phyloP scores from a whole-genome alignment of 2,888 invertebrate species.

The Macrosiphum euphorbiae region DNA sequence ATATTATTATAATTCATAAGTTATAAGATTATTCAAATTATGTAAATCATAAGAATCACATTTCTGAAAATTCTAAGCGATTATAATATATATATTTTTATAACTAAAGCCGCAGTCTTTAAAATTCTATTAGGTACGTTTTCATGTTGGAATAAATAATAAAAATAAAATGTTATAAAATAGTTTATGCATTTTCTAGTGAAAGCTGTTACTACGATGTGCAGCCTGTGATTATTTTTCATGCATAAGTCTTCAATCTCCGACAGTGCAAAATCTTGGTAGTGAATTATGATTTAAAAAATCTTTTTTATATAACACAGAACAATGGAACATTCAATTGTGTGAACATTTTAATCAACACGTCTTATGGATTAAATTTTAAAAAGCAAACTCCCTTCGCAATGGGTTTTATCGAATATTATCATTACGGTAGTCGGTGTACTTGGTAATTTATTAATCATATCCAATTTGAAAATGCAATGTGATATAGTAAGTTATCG shows the following conservation, averaged over 20 bases:
- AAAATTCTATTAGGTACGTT: not conserved
- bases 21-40: not conserved
- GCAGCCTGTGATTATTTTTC: not conserved
- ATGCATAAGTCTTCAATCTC: not conserved
- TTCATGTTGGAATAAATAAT: not conserved
- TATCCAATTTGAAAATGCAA: not conserved
- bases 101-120: not conserved
- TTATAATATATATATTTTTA: not conserved
- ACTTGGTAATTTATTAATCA: not conserved
- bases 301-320: not conserved
- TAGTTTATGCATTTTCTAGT: not conserved
- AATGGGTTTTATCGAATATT: not conserved
- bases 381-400: not conserved
- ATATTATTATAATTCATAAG: not conserved
- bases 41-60: not conserved
- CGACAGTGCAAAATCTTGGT: not conserved
- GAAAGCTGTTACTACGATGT: not conserved
- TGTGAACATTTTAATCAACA: not conserved
- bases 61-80: not conserved
- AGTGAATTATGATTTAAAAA: not conserved
- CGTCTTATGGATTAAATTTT: not conserved
- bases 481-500: not conserved
- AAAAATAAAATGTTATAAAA: not conserved
- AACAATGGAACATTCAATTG: not conserved
- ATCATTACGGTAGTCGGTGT: not conserved